Percentiles rank a stretch among this genome's conserved stretches.
These are phyloP conservation scores for Paramormyrops kingsleyae DNA, from an alignment of 2,113 vertebrate species.

Conservation along the genomic window DNA sequence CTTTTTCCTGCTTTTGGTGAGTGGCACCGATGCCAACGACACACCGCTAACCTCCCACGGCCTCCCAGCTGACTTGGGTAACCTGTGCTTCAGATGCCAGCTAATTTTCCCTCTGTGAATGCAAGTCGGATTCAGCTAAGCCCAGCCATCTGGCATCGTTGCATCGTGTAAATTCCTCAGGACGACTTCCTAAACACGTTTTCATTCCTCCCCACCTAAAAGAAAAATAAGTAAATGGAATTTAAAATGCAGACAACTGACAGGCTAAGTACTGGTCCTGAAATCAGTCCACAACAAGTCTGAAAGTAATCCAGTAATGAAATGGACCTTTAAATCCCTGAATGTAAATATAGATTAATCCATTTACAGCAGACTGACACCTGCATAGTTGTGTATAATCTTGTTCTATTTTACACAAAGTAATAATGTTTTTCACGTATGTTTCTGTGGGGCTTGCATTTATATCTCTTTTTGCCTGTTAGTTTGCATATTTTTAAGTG, in stretches of 20 bases:
- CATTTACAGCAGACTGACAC: not conserved
- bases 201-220: not conserved
- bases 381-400: not conserved
- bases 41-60: not conserved
- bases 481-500: not conserved
- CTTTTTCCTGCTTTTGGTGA: not conserved
- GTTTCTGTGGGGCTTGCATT: not conserved
- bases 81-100: not conserved
- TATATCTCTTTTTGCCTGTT: not conserved
- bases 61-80: not conserved
- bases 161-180: not conserved
- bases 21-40: not conserved
- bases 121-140: not conserved
- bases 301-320: not conserved
- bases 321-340: constrained; percentile 9
- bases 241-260: not conserved
- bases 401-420: not conserved
- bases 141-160: not conserved
- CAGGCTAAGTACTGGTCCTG: not conserved
- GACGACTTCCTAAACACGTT: not conserved
- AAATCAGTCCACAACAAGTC: not conserved
- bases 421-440: not conserved
- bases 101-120: not conserved
- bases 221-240: not conserved
- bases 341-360: constrained; percentile 7